Conservation (phyloP, 2,113 vertebrate species). For the Spea multiplicata region DNA sequence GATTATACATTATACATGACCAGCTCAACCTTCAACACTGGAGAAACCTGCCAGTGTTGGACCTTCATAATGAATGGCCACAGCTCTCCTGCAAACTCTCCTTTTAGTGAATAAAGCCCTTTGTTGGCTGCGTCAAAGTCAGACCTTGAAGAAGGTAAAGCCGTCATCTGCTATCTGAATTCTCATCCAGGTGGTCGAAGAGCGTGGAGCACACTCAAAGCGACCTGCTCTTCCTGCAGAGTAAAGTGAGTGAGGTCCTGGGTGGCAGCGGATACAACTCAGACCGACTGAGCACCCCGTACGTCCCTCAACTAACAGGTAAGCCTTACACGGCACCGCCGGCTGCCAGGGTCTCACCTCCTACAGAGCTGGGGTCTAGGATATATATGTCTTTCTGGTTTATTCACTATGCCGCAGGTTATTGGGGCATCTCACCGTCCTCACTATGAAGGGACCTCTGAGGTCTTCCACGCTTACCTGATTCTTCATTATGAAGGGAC, state of each 20-base stretch:
- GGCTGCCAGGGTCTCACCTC: too few species aligned
- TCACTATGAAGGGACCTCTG: too few species aligned
- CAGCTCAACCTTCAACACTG: too few species aligned
- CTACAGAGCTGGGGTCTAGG: not conserved
- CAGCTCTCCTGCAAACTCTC: not conserved
- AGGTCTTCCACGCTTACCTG: too few species aligned
- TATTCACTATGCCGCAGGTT: too few species aligned
- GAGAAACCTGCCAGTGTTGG: too few species aligned
- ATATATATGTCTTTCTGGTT: not conserved
- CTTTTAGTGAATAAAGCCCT: not conserved
- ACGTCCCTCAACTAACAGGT: constrained; percentile 88
- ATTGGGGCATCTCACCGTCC: not conserved
- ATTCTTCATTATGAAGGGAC: too few species aligned
- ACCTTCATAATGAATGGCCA: too few species aligned
- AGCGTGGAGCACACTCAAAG: constrained; percentile 73
- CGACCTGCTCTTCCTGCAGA: constrained; percentile 85
- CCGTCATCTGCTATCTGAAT: not conserved
- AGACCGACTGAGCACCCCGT: constrained; percentile 83
- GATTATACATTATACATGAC: too few species aligned
- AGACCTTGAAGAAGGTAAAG: not conserved
- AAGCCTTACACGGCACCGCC: not conserved
- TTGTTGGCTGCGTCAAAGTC: not conserved
- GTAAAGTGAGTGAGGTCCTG: constrained; percentile 91
- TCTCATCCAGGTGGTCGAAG: constrained; percentile 70
- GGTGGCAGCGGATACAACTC: constrained; percentile 92